A percentile compares a stretch with the other conserved stretches of the same genome.
Evolutionary conservation across 1,140 invertebrate species (phyloP).

Genomic region (Drusus annulatus): DNA sequence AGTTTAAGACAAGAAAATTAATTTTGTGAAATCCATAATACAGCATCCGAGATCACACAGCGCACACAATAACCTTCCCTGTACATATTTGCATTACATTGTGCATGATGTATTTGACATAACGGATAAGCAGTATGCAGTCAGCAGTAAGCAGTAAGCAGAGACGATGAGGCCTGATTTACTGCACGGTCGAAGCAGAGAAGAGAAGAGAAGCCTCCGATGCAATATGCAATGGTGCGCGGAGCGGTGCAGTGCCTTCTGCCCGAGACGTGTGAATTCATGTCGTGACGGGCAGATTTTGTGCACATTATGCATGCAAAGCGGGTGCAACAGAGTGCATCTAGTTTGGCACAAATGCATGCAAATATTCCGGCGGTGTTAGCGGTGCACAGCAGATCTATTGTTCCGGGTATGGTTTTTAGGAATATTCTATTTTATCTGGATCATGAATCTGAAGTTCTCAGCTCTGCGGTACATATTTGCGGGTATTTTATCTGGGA

Average conservation of each 20-base stretch:
- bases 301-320: slow-evolving; percentile 44
- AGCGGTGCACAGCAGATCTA: neutral
- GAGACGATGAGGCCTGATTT: slow-evolving; percentile 22
- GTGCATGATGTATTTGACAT: no score
- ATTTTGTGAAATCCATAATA: no score
- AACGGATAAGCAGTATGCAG: no score
- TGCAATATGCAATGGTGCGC: no score
- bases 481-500: no score
- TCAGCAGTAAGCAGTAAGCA: neutral
- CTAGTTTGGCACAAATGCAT: slow-evolving; percentile 24
- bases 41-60: no score
- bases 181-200: neutral
- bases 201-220: neutral
- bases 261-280: slow-evolving; percentile 37
- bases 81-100: no score
- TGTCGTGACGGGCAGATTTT: slow-evolving; percentile 40
- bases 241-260: neutral
- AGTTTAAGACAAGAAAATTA: no score
- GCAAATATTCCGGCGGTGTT: neutral
- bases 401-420: slow-evolving; percentile 23
- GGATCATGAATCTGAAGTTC: no score
- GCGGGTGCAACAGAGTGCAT: neutral
- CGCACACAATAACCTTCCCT: no score
- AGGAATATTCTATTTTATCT: slow-evolving; percentile 24
- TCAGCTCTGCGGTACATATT: no score